Evolutionary conservation across 2,888 invertebrate genomes (phyloP).

Genomic region (Nomada fucata): DNA sequence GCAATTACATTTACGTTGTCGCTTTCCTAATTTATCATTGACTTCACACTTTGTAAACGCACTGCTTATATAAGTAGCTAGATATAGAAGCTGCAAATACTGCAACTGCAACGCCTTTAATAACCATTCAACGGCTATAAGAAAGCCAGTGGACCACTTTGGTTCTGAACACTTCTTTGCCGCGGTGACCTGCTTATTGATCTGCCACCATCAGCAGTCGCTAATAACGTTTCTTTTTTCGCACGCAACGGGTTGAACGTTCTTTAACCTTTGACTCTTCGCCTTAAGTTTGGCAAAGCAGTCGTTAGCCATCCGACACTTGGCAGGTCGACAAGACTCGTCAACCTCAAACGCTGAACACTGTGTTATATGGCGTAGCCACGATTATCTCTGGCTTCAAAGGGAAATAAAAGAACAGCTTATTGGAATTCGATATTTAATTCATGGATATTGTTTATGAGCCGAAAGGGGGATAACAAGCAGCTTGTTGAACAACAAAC

Average conservation of each 20-base stretch:
- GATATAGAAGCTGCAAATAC: constrained; percentile 1
- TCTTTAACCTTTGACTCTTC: constrained; percentile 55
- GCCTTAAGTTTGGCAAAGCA: constrained; percentile 52
- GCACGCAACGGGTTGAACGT: constrained; percentile 47
- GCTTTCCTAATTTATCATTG: background rate
- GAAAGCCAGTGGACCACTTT: background rate
- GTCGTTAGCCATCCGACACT: constrained; percentile 50
- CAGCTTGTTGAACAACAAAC: background rate
- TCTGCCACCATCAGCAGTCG: constrained; percentile 37
- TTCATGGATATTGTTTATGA: constrained; percentile 5
- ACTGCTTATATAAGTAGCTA: background rate
- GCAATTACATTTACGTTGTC: background rate
- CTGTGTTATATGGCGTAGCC: background rate
- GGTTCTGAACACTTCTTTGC: constrained; percentile 7
- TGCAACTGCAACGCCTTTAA: constrained; percentile 13
- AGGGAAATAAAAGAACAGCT: background rate
- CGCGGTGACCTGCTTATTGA: constrained; percentile 44
- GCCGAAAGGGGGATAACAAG: background rate
- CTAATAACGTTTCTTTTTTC: constrained; percentile 34
- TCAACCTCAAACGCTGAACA: constrained; percentile 32
- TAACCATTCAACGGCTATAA: background rate
- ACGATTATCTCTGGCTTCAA: constrained; percentile 33
- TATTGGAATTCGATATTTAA: constrained; percentile 35
- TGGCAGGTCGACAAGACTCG: constrained; percentile 46
- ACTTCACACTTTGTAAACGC: background rate